Percentiles rank a stretch among this genome's conserved stretches.
These are phyloP conservation scores for Lasioglossum vierecki DNA, from an alignment of 2,888 invertebrate species.

Conservation along the genomic window DNA sequence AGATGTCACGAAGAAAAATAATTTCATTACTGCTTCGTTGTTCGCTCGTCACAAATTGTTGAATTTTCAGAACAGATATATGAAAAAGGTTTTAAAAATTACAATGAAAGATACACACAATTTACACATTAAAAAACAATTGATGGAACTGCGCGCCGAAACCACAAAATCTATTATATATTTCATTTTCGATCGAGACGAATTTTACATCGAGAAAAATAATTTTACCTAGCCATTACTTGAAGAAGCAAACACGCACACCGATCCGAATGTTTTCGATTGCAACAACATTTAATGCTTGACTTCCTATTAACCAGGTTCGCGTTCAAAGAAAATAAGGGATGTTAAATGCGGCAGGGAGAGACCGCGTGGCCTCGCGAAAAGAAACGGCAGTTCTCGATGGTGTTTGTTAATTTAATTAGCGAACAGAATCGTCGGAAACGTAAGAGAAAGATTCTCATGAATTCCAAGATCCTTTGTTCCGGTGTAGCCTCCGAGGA, in stretches of 20 bases:
- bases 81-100: no score
- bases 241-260: not conserved
- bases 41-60: no score
- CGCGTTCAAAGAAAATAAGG: no score
- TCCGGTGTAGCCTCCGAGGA: slow-evolving; percentile 2
- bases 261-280: not conserved
- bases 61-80: no score
- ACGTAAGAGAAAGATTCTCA: slow-evolving; percentile 10
- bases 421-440: not conserved
- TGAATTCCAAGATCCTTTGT: slow-evolving; percentile 20
- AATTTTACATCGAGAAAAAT: no score
- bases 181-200: no score
- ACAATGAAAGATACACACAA: no score
- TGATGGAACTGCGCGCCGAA: no score
- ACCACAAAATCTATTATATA: no score
- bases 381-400: not conserved
- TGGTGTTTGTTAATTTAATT: slow-evolving; percentile 4
- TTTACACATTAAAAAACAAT: no score
- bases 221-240: not conserved
- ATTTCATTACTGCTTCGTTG: no score
- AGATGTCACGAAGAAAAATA: no score
- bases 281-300: not conserved
- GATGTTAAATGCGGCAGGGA: not conserved
- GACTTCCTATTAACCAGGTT: not conserved
- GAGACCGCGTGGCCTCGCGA: not conserved